These are phyloP conservation scores for Aphrophora alni DNA, from an alignment of 2,888 invertebrate species.

Conservation along the genomic window DNA sequence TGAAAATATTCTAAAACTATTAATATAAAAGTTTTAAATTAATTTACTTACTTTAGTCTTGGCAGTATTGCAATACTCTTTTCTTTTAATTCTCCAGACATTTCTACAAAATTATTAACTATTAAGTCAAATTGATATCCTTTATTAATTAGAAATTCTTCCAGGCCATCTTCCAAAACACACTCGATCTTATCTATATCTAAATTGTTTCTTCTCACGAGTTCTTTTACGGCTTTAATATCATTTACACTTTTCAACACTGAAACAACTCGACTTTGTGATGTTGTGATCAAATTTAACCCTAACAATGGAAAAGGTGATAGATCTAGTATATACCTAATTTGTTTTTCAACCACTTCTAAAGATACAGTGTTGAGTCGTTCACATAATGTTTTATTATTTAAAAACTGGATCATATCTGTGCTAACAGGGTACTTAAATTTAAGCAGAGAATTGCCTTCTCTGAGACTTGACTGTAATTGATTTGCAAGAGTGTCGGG, in stretches of 20 bases:
- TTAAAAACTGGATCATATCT: conserved; percentile 12
- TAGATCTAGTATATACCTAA: conserved; percentile 62
- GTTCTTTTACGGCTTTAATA: conserved; percentile 59
- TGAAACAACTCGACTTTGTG: conserved; percentile 54
- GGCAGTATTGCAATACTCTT: conserved; percentile 54
- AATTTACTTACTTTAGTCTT: conserved; percentile 42
- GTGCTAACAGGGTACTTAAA: not conserved
- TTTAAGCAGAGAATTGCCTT: not conserved
- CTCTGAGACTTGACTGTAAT: conserved; percentile 22
- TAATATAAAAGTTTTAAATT: too few species aligned
- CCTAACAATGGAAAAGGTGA: conserved; percentile 70
- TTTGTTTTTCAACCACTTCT: not conserved
- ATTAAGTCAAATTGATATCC: conserved; percentile 62
- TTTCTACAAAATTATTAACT: conserved; percentile 63
- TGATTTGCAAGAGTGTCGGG: not conserved
- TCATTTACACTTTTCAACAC: conserved; percentile 58
- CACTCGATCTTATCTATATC: conserved; percentile 57
- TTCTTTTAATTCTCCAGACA: conserved; percentile 65
- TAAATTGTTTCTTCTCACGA: conserved; percentile 60
- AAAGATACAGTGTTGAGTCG: conserved; percentile 42
- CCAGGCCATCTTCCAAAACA: conserved; percentile 56
- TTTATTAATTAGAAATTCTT: conserved; percentile 51
- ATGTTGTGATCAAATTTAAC: conserved; percentile 60
- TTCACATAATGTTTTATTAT: conserved; percentile 34
- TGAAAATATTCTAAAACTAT: too few species aligned